These are phyloP conservation scores for Nerophis ophidion DNA, from an alignment of 2,113 vertebrate species.

Conservation along the genomic window DNA sequence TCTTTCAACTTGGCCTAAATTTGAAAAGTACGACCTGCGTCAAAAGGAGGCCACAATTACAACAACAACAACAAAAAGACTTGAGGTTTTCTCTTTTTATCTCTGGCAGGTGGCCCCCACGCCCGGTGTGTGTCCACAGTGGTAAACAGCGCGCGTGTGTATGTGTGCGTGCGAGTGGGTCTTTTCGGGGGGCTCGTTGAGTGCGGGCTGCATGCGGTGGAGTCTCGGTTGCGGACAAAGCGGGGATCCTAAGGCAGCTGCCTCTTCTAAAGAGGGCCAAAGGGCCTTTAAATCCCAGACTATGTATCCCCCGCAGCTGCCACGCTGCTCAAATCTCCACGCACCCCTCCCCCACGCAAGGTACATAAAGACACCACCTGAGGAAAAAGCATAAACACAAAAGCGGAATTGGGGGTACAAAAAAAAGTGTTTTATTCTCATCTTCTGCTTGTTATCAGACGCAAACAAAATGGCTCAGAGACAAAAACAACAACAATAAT, in stretches of 20 bases:
- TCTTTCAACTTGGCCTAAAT: conserved; percentile 67
- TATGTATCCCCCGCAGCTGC: conserved; percentile 80
- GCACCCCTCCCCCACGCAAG: conserved; percentile 28
- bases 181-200: conserved; percentile 73
- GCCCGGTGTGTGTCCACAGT: conserved; percentile 66
- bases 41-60: conserved; percentile 67
- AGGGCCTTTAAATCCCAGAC: conserved; percentile 82
- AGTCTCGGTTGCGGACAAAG: conserved; percentile 75
- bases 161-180: conserved; percentile 50
- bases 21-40: conserved; percentile 67
- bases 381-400: not conserved
- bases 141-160: conserved; percentile 62
- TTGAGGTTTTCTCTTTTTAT: conserved; percentile 60
- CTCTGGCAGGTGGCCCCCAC: conserved; percentile 73
- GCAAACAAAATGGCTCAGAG: conserved; percentile 74
- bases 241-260: conserved; percentile 86
- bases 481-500: conserved; percentile 70
- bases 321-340: conserved; percentile 51
- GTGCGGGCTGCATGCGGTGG: conserved; percentile 76
- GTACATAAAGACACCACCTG: conserved; percentile 16
- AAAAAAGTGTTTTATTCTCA: conserved; percentile 66
- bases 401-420: not conserved
- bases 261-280: conserved; percentile 78
- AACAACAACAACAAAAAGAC: conserved; percentile 43
- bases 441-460: conserved; percentile 68